Evolutionary conservation across 2,113 vertebrate genomes (phyloP).

Genomic region (Odobenus rosmarus): DNA sequence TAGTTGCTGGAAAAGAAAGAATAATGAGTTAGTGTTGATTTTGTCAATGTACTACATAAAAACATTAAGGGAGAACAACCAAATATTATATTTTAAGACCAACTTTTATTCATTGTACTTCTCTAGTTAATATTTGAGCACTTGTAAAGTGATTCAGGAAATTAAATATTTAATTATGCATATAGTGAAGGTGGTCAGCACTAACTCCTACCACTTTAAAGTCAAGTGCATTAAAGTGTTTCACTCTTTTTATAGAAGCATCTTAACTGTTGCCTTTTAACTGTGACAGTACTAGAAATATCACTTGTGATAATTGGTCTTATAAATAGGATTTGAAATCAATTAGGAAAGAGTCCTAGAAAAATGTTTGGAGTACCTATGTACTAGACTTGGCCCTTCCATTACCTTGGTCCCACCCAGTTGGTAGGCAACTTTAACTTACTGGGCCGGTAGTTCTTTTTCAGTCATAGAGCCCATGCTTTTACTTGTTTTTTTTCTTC

Average conservation of each 20-base stretch:
- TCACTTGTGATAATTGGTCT: neutral
- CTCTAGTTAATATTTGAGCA: slow-evolving; percentile 6
- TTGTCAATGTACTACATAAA: neutral
- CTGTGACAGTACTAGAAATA: neutral
- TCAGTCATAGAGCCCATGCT: neutral
- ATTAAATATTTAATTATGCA: slow-evolving; percentile 34
- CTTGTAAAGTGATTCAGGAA: slow-evolving; percentile 2
- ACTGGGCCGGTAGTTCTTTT: neutral
- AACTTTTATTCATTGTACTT: neutral
- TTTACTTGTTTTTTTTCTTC: neutral
- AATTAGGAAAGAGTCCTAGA: neutral
- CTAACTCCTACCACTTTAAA: neutral
- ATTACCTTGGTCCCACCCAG: neutral
- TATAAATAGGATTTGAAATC: neutral
- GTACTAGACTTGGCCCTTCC: neutral
- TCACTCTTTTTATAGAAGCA: neutral
- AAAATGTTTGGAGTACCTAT: neutral
- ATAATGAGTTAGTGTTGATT: slow-evolving; percentile 8
- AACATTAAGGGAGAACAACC: neutral
- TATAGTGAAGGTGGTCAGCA: neutral
- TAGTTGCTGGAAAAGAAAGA: slow-evolving; percentile 32
- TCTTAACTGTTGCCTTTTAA: slow-evolving; percentile 29
- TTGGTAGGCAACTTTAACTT: neutral
- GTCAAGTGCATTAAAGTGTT: neutral
- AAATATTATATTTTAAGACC: slow-evolving; percentile 36